These are phyloP conservation scores for Merluccius polli DNA, from an alignment of 2,797 vertebrate genomes.

Conservation along the genomic window DNA sequence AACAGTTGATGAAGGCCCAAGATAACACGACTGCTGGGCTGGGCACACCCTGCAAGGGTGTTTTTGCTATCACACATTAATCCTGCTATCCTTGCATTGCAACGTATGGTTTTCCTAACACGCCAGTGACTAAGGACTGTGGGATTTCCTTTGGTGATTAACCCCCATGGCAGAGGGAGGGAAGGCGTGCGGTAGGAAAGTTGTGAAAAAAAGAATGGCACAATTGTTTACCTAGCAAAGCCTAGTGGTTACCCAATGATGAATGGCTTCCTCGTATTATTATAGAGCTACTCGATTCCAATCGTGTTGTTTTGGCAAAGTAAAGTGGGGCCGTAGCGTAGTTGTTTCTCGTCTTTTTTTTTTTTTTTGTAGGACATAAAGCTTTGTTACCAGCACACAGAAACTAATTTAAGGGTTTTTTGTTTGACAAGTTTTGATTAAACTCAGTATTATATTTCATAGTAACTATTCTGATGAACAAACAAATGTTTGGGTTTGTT, in stretches of 20 bases:
- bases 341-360: background rate
- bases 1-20: conserved; percentile 37
- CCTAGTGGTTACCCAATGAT: conserved; percentile 47
- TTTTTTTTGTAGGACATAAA: background rate
- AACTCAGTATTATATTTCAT: too few relatives aligned
- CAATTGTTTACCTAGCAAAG: conserved; percentile 60
- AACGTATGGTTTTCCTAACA: conserved; percentile 52
- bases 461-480: background rate
- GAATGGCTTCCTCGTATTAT: conserved; percentile 10
- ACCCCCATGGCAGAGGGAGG: conserved; percentile 31
- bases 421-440: background rate
- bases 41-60: conserved; percentile 14
- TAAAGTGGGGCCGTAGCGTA: background rate
- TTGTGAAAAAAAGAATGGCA: conserved; percentile 62
- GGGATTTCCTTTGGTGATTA: conserved; percentile 67
- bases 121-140: conserved; percentile 43
- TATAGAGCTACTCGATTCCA: background rate
- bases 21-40: conserved; percentile 57
- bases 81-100: conserved; percentile 19
- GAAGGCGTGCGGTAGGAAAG: conserved; percentile 58
- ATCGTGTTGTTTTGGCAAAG: background rate
- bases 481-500: background rate
- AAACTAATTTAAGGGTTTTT: background rate
- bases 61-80: conserved; percentile 37
- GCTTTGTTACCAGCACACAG: background rate